Evolutionary conservation across 2,113 vertebrate species (phyloP), one percentile per base, ranked within the genome.

Genomic region (Coracopsis vasa): DNA sequence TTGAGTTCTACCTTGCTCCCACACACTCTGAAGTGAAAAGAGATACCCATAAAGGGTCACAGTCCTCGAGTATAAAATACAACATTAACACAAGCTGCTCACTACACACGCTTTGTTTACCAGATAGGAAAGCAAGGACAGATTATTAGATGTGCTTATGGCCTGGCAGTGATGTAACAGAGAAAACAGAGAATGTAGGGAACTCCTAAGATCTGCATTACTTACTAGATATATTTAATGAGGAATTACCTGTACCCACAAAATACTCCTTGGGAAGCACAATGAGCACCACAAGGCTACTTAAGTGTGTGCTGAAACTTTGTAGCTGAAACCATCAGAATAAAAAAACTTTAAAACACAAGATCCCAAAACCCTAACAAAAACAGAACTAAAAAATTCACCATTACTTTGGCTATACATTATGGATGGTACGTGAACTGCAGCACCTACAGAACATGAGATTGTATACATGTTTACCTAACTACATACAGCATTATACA

Each of bases 401-500:
- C 25, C 10, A 29, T 20, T 41, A 44, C 9, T 71, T 66, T 50
- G 31, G 25, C 47, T 51, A 13, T 15, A 18, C 6, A 1, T 41
- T 31, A 31, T 1, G 16, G 23, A 61, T 13, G 24, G 17, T n/a
- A 56, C 1, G 2, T 16, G 42, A 70, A 39, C 37, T 31, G n/a
- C 39, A 81, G 60, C 35, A 61, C 23, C 39, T 35, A 23, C 3
- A 41, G 53, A 64, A 41, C 8, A 18, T 2, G 8, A 31, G 28
- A 78, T 23, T 33, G 47, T 27, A n/a, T 8, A 33, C 0, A 3
- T 11, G 15, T 6, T n/a, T 78, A 27, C 29, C 28, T 11, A 69
- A 75, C 10, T 25, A 44, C 12, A 51, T 15, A 27, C 17, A 24
- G 13, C 4, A 44, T n/a, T 8, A n/a, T 2, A 5, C 0, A n/a